Conservation (phyloP, 2,113 vertebrate species). For the Formicarius rufipectus region DNA sequence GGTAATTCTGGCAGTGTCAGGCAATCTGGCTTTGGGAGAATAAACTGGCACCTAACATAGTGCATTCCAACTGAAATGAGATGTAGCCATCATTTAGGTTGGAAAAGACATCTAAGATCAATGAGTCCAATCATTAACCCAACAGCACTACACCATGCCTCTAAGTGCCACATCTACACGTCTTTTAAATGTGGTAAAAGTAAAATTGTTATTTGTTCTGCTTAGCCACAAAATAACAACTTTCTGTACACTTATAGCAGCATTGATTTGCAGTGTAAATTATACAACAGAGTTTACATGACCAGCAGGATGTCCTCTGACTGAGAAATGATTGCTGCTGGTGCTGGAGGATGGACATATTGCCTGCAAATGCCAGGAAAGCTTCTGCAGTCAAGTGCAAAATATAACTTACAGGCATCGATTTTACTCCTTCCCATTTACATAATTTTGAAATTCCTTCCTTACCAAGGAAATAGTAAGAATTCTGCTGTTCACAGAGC, state of each 20-base stretch:
- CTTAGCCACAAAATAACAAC: background rate
- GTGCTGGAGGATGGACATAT: background rate
- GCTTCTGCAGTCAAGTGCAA: background rate
- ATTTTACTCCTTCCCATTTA: background rate
- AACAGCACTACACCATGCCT: background rate
- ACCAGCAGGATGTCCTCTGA: background rate
- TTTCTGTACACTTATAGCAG: background rate
- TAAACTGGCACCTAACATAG: background rate
- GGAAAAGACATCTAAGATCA: background rate
- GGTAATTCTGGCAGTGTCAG: background rate
- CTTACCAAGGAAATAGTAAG: background rate
- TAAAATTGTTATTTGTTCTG: background rate
- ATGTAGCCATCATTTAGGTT: background rate
- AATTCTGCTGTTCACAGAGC: background rate
- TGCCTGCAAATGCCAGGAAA: background rate
- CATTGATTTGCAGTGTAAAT: background rate
- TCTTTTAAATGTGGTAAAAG: background rate
- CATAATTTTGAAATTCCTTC: background rate
- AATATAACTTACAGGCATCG: background rate
- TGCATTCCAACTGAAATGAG: background rate
- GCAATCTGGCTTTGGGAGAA: too few species aligned
- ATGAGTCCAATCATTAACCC: background rate
- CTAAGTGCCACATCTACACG: background rate
- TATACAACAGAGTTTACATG: background rate
- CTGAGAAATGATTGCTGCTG: background rate